These are phyloP conservation scores for Falco naumanni DNA, from an alignment of 2,797 vertebrate genomes.

Conservation along the genomic window DNA sequence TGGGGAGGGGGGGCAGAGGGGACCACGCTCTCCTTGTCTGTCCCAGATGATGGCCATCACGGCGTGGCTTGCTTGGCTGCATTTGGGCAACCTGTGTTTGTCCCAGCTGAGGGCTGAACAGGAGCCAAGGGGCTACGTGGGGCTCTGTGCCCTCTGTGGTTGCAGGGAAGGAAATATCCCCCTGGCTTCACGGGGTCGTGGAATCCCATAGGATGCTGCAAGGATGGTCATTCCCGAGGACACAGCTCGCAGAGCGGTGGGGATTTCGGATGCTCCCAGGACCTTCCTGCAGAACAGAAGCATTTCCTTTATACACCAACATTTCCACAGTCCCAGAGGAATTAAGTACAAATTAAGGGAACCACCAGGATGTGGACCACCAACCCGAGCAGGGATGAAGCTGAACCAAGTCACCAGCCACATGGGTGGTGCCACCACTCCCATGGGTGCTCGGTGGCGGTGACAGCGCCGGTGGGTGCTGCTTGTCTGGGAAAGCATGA, in stretches of 20 bases:
- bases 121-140: neutral
- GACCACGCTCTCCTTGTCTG: accelerated
- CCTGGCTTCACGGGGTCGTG: accelerated
- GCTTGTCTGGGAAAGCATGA: conserved; percentile 19
- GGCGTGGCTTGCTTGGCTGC: neutral
- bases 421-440: accelerated
- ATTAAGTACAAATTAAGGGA: neutral
- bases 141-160: neutral
- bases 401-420: accelerated
- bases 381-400: neutral
- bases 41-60: neutral
- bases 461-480: neutral
- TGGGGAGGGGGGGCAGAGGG: neutral
- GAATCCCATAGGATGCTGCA: neutral
- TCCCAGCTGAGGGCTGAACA: neutral
- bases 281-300: neutral
- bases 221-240: accelerated
- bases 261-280: neutral
- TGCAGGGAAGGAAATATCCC: neutral
- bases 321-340: neutral
- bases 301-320: accelerated
- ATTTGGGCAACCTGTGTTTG: neutral
- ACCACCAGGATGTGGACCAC: neutral
- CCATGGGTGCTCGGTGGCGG: neutral
- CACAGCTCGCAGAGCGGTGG: accelerated